Percentiles rank a stretch among this genome's conserved stretches.
phyloP scores from a whole-genome alignment of 2,113 vertebrate species.

The Haemorhous mexicanus region DNA sequence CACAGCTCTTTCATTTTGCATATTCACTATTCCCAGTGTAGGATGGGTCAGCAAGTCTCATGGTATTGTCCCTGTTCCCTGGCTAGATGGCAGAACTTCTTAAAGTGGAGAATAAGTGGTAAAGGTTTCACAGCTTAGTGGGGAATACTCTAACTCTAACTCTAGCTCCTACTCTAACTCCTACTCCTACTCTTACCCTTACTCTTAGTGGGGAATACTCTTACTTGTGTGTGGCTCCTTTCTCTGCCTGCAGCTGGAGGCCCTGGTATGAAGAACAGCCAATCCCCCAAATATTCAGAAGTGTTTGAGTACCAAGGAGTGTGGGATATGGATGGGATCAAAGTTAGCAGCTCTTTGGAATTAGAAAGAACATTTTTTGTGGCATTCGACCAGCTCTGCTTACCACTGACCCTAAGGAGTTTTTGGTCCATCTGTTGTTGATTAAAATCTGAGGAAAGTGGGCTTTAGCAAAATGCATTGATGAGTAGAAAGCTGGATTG shows the following conservation, averaged over 20 bases:
- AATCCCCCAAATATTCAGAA: neutral
- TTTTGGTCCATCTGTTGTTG: neutral
- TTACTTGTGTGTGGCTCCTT: neutral
- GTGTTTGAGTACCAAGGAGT: neutral
- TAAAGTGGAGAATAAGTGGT: neutral
- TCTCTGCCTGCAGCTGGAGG: neutral
- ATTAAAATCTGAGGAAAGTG: neutral
- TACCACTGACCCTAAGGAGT: slow-evolving; percentile 2
- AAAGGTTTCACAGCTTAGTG: neutral
- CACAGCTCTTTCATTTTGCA: neutral
- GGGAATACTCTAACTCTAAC: neutral
- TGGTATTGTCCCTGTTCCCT: neutral
- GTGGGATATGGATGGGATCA: neutral
- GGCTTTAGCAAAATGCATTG: neutral
- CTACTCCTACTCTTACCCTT: neutral
- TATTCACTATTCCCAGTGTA: neutral
- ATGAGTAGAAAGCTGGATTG: neutral
- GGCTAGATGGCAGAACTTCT: neutral
- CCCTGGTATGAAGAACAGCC: neutral
- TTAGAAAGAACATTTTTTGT: neutral
- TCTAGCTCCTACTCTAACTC: neutral
- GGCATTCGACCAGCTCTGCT: neutral
- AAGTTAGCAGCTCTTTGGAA: neutral
- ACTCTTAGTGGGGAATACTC: neutral
- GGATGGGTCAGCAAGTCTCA: neutral